Percentiles rank a stretch among this genome's conserved stretches.
phyloP scores from a whole-genome alignment of 2,113 vertebrate species.

The Gavialis gangeticus region DNA sequence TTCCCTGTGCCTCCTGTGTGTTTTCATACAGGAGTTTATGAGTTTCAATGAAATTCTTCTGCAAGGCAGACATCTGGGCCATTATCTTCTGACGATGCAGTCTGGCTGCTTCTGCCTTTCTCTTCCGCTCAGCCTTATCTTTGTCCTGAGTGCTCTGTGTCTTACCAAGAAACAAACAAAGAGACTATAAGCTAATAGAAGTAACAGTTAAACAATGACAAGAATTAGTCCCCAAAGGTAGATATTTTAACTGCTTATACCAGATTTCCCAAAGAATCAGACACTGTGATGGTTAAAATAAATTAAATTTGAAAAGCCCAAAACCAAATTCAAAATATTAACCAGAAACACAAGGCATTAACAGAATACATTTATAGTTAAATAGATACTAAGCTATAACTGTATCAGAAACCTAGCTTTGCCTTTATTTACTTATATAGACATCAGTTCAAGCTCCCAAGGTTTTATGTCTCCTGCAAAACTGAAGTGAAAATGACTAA shows the following conservation, averaged over 20 bases:
- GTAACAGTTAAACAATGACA: background rate
- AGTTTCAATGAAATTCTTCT: conserved; percentile 98
- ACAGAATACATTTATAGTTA: background rate
- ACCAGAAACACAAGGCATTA: background rate
- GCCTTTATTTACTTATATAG: background rate
- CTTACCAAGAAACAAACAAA: conserved; percentile 26
- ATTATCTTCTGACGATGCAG: conserved; percentile 97
- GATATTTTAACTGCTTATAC: background rate
- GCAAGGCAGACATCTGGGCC: conserved; percentile 98
- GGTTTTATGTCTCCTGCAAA: background rate
- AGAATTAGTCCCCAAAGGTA: background rate
- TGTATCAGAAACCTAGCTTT: too few relatives aligned
- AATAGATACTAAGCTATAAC: too few relatives aligned
- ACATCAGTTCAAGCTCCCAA: background rate
- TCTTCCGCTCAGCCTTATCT: conserved; percentile 95
- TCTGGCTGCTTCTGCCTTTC: conserved; percentile 96
- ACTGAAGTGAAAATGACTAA: background rate
- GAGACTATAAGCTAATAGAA: background rate
- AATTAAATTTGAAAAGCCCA: background rate
- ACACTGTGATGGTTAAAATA: background rate
- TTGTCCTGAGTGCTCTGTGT: conserved; percentile 90
- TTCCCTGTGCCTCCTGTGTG: conserved; percentile 87
- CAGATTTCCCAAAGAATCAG: background rate
- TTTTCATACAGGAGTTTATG: conserved; percentile 96
- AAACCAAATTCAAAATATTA: background rate